Base-by-base conservation (phyloP, 2,113 vertebrate species). In the Dasyurus viverrinus region DNA sequence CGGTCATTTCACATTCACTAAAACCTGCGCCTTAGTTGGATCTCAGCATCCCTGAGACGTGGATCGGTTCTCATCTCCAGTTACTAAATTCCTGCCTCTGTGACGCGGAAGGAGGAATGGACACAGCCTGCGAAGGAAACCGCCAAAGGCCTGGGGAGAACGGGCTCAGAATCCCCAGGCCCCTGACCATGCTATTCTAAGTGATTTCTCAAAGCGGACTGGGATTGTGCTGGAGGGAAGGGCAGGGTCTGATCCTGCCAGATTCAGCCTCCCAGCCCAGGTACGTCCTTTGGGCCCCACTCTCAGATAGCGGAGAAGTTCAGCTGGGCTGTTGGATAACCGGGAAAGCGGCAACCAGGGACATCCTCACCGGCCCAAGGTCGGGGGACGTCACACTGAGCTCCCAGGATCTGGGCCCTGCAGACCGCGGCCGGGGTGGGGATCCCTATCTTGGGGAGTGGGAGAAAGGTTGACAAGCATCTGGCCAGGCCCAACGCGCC, bases 31-130 rank as follows among this genome's bases (percentile, higher is more conserved):
- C 60, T 92, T 52, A 93, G 90, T 50, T 91, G 93, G 92, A 53
- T 23, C 46, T 95, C 90, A 96, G 26, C 54, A 95, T 55, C 60
- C 8, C 14, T 8, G 84, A 93, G 91, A 94, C 95, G 36, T 91
- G n/a, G 53, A 36, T 47, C 94, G 92, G 0, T 52, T 92, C 48
- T 91, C 42, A 47, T 25, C 93, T 54, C 94, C 50, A 95, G 2
- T 95, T 92, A 55, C 48, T 16, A 92, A 96, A 89, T 92, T 90
- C 68, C 57, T 89, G 48, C 54, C 68, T 94, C 19, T 23, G 30
- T 93, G 90, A 8, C 89, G 94, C 2, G 16, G n/a, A n/a, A 42
- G 68, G 8, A 42, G 22, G 36, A 42, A 19, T 42, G 6, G 0
- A 36, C 5, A n/a, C 14, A 42, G 36, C 36, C 36, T 96, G 89